Base-by-base conservation (phyloP, 2,113 vertebrate species). In the Noturus placidus region DNA sequence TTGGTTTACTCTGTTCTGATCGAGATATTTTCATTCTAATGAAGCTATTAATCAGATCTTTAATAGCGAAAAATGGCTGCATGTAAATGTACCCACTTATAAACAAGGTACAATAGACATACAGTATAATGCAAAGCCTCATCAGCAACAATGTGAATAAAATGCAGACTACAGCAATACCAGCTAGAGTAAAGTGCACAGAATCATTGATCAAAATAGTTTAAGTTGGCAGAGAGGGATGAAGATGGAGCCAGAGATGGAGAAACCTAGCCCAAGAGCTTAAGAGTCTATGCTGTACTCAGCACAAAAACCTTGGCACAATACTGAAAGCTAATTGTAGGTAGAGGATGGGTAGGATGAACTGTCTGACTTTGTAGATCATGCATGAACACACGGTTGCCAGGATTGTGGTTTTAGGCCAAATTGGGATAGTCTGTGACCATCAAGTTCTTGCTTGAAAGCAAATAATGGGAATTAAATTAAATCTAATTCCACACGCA, bases 91-190 rank as follows among this genome's bases (percentile, higher is more conserved):
- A 57, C 54, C 19, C 19, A n/a, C 30, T 56, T 80, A 30, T 57
- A 80, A 80, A 57, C 30, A 10, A 56, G 52, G 14, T n/a, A 20
- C 2, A 27, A 27, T 5, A 78, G 1, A 59, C 79, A 59, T 59
- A 46, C 46, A 9, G 8, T 46, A 33, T 33, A 57, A 59, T 33
- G 15, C 79, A 82, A 22, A 14, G 79, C 20, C 25, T 5, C 11
- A 14, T 82, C 56, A 82, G 79, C 79, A 82, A 42, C 54, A 82
- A 57, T 0, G 15, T 19, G 22, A 5, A 25, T 27, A 82, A 25
- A 61, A 38, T 82, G 79, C 20, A 61, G 57, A 59, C 79, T 59
- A 81, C 17, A 57, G 78, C 54, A 81, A 59, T 81, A 81, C 9
- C 4, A 81, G 22, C 46, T 14, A 25, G 4, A 81, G 15, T 38